These are phyloP conservation scores for Opisthograptis luteolata DNA, from an alignment of 2,888 invertebrate species.

Conservation along the genomic window DNA sequence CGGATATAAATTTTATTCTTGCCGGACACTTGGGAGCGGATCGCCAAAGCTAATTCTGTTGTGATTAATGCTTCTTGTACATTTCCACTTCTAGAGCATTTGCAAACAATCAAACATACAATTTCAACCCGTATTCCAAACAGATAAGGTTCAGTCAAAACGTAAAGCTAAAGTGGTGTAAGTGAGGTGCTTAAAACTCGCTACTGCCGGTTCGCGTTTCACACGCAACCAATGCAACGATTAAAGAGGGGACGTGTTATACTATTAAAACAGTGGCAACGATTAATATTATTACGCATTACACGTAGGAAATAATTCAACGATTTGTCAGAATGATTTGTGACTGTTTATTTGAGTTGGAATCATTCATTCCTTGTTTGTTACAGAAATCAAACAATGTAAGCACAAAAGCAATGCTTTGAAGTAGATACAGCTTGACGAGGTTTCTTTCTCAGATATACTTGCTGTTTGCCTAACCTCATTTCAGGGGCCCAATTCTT, in stretches of 20 bases:
- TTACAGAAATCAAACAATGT: too few relatives aligned
- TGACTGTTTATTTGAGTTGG: slow-evolving; percentile 34
- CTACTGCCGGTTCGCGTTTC: slow-evolving; percentile 79
- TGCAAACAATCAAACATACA: slow-evolving; percentile 14
- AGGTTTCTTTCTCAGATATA: too few relatives aligned
- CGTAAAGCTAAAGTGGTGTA: slow-evolving; percentile 39
- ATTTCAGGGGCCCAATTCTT: too few relatives aligned
- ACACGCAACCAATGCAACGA: slow-evolving; percentile 76
- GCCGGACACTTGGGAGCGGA: slow-evolving; percentile 78
- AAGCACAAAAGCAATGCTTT: too few relatives aligned
- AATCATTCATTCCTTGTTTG: too few relatives aligned
- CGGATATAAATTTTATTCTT: slow-evolving; percentile 77
- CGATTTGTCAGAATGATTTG: slow-evolving; percentile 45
- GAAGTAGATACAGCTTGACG: too few relatives aligned
- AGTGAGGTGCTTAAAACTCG: slow-evolving; percentile 64
- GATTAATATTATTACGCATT: slow-evolving; percentile 56
- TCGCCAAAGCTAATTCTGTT: slow-evolving; percentile 83
- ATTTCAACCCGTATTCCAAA: slow-evolving; percentile 47
- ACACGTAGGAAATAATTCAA: slow-evolving; percentile 47
- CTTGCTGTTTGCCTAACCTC: too few relatives aligned
- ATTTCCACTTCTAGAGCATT: slow-evolving; percentile 58
- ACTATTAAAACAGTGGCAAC: slow-evolving; percentile 68
- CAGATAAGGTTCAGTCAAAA: slow-evolving; percentile 30
- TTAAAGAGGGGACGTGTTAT: slow-evolving; percentile 74
- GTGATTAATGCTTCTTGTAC: slow-evolving; percentile 82